Conservation (phyloP, 53 echinoderm and acorn worm genomes). For the Echinometra lucunter region DNA sequence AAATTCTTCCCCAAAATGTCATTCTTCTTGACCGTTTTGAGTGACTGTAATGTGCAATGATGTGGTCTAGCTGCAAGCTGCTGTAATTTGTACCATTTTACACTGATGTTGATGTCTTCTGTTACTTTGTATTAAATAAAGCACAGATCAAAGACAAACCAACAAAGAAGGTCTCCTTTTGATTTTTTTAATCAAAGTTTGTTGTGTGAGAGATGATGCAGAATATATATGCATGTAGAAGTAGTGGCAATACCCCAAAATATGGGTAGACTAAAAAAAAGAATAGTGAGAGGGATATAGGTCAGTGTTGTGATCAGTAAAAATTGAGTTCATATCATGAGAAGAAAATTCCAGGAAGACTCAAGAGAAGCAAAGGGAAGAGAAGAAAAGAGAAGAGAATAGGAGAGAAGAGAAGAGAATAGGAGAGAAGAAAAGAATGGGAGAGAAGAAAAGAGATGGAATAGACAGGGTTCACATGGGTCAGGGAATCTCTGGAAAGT, state of each 20-base stretch:
- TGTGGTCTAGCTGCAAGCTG: constrained; percentile 18
- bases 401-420: background rate
- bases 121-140: constrained; percentile 43
- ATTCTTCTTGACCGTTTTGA: background rate
- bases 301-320: background rate
- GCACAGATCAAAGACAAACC: constrained; percentile 10
- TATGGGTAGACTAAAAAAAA: too few relatives aligned
- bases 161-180: background rate
- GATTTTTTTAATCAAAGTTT: background rate
- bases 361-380: too few relatives aligned
- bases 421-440: background rate
- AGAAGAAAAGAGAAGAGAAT: background rate
- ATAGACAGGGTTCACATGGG: too few relatives aligned
- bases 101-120: background rate
- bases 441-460: too few relatives aligned
- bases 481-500: too few relatives aligned
- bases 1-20: background rate
- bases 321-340: too few relatives aligned
- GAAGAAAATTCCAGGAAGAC: too few relatives aligned
- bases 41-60: constrained; percentile 43
- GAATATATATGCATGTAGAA: background rate
- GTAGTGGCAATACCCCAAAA: background rate
- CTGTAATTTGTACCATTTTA: background rate
- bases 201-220: background rate
- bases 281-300: too few relatives aligned